Evolutionary conservation across 1,140 invertebrate species (phyloP).

Genomic region (Augochlora pura): DNA sequence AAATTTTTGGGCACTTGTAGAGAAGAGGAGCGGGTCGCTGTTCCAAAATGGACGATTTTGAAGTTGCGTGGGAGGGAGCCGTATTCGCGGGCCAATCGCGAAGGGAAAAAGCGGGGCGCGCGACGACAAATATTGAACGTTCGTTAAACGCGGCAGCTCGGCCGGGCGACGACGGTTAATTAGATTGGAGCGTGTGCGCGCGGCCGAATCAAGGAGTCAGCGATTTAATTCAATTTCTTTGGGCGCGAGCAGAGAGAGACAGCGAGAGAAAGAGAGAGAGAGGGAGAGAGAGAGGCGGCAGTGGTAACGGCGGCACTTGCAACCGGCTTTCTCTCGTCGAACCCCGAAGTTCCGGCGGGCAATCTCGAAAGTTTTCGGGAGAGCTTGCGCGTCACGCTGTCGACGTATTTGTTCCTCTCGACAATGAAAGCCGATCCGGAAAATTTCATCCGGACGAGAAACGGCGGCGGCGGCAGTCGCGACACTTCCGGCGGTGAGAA

Average conservation of each 20-base stretch:
- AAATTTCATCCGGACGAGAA: constrained; percentile 42
- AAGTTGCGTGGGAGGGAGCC: no score
- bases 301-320: no score
- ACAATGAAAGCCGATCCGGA: constrained; percentile 51
- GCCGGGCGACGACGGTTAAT: constrained; percentile 28
- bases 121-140: constrained; percentile 48
- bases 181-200: constrained; percentile 32
- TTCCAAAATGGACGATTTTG: no score
- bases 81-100: not conserved
- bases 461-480: constrained; percentile 9
- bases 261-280: no score
- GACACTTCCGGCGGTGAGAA: not conserved
- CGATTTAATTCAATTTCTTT: constrained; percentile 53
- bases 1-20: no score
- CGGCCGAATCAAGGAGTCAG: constrained; percentile 49
- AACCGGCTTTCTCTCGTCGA: not conserved
- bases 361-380: constrained; percentile 51
- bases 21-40: no score
- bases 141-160: constrained; percentile 35
- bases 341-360: constrained; percentile 23
- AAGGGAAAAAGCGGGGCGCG: not conserved
- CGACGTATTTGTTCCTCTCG: constrained; percentile 49
- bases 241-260: not conserved
- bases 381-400: constrained; percentile 23
- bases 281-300: no score